Evolutionary conservation across 2,797 vertebrate genomes (phyloP).

Genomic region (Acridotheres tristis): DNA sequence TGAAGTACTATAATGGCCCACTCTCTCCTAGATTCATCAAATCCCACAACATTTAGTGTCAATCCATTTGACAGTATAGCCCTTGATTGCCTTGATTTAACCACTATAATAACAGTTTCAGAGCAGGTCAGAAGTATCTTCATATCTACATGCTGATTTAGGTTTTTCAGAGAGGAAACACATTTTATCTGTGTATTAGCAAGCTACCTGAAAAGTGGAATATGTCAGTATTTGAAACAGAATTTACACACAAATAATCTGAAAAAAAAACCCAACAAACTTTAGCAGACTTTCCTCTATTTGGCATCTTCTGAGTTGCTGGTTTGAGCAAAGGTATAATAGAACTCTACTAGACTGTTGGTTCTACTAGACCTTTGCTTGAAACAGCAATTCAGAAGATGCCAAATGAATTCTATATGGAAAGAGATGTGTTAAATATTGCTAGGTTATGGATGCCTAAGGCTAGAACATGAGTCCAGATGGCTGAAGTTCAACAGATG

Average conservation of each 20-base stretch:
- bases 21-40: background rate
- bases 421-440: slow-evolving; percentile 31
- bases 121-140: background rate
- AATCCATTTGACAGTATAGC: background rate
- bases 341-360: background rate
- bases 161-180: background rate
- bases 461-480: slow-evolving; percentile 16
- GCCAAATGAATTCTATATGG: slow-evolving; percentile 1
- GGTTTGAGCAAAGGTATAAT: background rate
- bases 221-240: background rate
- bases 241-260: background rate
- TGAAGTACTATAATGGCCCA: background rate
- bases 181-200: background rate
- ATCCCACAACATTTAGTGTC: background rate
- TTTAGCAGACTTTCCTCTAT: background rate
- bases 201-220: background rate
- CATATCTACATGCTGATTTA: background rate
- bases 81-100: background rate
- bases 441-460: slow-evolving; percentile 32
- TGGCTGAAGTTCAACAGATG: slow-evolving; percentile 39
- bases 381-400: background rate
- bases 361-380: background rate
- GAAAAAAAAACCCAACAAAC: background rate
- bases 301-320: background rate
- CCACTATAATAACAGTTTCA: background rate